These are phyloP conservation scores for Cosmia trapezina DNA, from an alignment of 2,888 invertebrate genomes.

Conservation along the genomic window DNA sequence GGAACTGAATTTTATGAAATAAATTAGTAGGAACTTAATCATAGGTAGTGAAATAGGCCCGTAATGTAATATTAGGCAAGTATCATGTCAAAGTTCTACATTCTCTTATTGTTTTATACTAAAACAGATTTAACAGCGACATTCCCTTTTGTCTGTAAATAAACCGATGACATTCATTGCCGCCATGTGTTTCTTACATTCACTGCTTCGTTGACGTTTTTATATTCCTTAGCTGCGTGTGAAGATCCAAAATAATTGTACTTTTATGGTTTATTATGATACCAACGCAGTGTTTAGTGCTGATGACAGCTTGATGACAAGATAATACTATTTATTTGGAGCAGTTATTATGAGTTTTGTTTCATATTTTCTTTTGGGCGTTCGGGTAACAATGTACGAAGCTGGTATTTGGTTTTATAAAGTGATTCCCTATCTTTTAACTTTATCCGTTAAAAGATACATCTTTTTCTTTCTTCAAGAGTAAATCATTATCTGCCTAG, in stretches of 20 bases:
- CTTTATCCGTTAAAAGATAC: too few species aligned
- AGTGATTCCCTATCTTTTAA: not conserved
- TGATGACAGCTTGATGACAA: constrained; percentile 83
- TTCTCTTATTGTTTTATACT: constrained; percentile 49
- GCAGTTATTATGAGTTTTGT: constrained; percentile 34
- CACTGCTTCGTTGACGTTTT: constrained; percentile 83
- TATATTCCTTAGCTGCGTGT: constrained; percentile 80
- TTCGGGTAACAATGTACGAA: not conserved
- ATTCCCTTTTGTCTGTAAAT: constrained; percentile 71
- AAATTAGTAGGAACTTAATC: too few species aligned
- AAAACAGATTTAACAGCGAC: constrained; percentile 55
- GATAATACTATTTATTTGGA: constrained; percentile 73
- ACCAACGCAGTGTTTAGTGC: constrained; percentile 86
- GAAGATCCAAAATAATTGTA: constrained; percentile 86
- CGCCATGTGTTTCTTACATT: constrained; percentile 82
- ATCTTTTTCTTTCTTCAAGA: not conserved
- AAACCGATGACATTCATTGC: constrained; percentile 68
- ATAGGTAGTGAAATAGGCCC: too few species aligned
- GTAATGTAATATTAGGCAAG: not conserved
- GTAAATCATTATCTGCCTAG: not conserved
- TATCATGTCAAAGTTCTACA: constrained; percentile 16
- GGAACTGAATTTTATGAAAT: too few species aligned
- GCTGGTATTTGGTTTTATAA: not conserved
- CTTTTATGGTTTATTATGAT: constrained; percentile 82
- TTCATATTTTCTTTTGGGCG: constrained; percentile 29